Percentiles rank a stretch among this genome's conserved stretches.
These are phyloP conservation scores for Trogon melanurus DNA, from an alignment of 2,113 vertebrate species.

Conservation along the genomic window DNA sequence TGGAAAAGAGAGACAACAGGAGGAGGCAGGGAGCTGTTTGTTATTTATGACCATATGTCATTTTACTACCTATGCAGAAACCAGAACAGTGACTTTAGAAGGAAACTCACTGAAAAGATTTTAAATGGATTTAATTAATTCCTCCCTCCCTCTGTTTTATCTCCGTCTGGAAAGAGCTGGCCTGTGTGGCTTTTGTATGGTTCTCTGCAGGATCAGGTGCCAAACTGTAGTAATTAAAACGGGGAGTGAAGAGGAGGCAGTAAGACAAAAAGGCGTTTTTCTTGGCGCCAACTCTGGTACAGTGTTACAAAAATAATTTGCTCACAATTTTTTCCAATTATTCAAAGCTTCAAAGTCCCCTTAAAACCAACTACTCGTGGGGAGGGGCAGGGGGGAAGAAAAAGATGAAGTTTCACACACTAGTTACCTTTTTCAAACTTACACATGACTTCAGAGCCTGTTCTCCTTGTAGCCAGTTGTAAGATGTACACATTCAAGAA, in stretches of 20 bases:
- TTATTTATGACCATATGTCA: constrained; percentile 53
- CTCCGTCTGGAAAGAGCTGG: constrained; percentile 17
- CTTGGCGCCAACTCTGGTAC: neutral
- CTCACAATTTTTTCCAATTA: neutral
- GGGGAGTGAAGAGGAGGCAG: neutral
- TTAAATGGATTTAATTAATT: constrained; percentile 68
- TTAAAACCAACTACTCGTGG: neutral
- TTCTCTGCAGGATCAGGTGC: constrained; percentile 36
- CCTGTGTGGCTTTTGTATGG: constrained; percentile 31
- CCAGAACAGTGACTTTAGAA: constrained; percentile 32
- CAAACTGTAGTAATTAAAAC: constrained; percentile 59
- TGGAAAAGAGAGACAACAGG: neutral
- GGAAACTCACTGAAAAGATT: constrained; percentile 30
- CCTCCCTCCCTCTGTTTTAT: constrained; percentile 50
- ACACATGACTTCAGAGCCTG: neutral
- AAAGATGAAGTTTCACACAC: neutral
- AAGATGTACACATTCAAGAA: neutral
- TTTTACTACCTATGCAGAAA: constrained; percentile 19
- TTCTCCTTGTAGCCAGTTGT: neutral
- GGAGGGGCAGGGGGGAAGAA: too few relatives aligned
- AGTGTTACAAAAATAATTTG: constrained; percentile 17
- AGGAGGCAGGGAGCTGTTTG: constrained; percentile 10
- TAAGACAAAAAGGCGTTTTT: constrained; percentile 49
- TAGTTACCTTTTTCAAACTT: neutral
- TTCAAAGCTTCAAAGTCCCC: neutral